Base-by-base conservation (phyloP, 2,113 vertebrate species). In the Grantiella picta region DNA sequence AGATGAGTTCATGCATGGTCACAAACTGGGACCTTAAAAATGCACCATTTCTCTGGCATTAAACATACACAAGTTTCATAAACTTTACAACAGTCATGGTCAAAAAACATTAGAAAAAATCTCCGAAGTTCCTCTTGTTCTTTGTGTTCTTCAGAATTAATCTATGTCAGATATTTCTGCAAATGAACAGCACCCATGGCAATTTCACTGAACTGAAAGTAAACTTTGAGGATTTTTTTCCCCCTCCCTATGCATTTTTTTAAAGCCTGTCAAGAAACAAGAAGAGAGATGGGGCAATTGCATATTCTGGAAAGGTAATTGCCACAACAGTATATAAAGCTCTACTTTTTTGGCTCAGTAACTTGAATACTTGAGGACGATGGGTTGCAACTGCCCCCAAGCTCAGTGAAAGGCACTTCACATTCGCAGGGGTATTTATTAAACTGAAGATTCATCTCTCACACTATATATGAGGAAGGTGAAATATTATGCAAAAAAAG, bases 1-100 rank as follows among this genome's bases (percentile, higher is more conserved):
- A 24, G 64, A 31, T 40, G 95, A 96, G 75, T 92, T 97, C 95
- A 91, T 49, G 42, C 16, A 52, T 38, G 22, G 94, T 97, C 85
- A 96, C 73, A 95, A 96, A 97, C 12, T 29, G 14, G 25, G 21
- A 86, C 11, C 24, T 97, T 96, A 97, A 96, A 91, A 81, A 96
- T 35, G 76, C 91, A 89, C 91, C 76, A 81, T 90, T 93, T 96
- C 82, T 86, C 79, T 95, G 94, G 79, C 36, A 40, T 96, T 97
- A 88, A 77, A 92, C 59, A 50, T 68, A 69, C 50, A 82, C 25
- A 63, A 35, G 10, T 63, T 89, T 63, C 42, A 63, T 40, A 80
- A 73, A 84, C 56, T 86, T 92, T 50, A 59, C 31, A 96, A 73
- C 33, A 95, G 78, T 86, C 84, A 75, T 53, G 42, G 65, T 80